Evolutionary conservation across 2,113 vertebrate genomes (phyloP).

Genomic region (Pseudorasbora parva): DNA sequence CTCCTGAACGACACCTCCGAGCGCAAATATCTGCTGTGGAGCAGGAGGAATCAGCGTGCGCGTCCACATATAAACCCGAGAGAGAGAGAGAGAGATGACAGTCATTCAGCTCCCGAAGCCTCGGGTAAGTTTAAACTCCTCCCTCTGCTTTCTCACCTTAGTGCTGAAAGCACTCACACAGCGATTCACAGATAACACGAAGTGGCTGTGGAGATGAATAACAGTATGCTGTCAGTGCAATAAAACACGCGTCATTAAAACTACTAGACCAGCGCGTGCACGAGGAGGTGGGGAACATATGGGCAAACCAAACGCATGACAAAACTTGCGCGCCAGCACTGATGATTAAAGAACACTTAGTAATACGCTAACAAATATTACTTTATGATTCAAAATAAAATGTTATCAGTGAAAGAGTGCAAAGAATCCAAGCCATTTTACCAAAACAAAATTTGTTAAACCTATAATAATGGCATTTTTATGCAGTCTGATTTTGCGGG

Average conservation of each 20-base stretch:
- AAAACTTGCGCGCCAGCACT: background rate
- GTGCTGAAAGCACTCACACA: background rate
- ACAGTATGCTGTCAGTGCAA: background rate
- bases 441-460: too few species aligned
- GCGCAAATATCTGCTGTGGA: slow-evolving; percentile 3
- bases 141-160: slow-evolving; percentile 54
- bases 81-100: background rate
- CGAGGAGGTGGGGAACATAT: background rate
- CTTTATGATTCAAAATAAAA: too few species aligned
- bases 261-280: background rate
- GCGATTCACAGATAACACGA: background rate
- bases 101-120: slow-evolving; percentile 34
- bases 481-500: background rate
- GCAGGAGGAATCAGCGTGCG: background rate
- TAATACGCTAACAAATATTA: background rate
- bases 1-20: slow-evolving; percentile 20
- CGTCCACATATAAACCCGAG: slow-evolving; percentile 4
- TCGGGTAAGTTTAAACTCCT: slow-evolving; percentile 49
- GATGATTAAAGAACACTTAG: background rate
- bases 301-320: background rate
- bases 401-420: too few species aligned
- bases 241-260: background rate
- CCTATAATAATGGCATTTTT: background rate
- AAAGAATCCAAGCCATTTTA: too few species aligned
- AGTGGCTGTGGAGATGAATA: background rate